Percentiles rank a stretch among this genome's conserved stretches.
Conservation (phyloP, 1,140 invertebrate species). For the Lasioglossum albipes region DNA sequence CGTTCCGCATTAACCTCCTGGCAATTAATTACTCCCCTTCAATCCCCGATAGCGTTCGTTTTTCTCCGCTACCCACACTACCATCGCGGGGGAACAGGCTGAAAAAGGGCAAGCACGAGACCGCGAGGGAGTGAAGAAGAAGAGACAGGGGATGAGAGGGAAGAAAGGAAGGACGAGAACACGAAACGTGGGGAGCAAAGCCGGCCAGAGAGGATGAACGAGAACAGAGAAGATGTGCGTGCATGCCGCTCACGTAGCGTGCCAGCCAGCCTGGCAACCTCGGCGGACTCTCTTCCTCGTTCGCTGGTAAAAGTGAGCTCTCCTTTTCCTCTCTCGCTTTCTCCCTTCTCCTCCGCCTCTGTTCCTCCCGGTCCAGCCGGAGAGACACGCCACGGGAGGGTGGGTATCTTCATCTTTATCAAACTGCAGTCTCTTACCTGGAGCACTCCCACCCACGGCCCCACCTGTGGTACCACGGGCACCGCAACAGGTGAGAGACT, state of each 20-base stretch:
- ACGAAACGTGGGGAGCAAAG: conserved; percentile 33
- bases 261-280: conserved; percentile 67
- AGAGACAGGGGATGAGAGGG: not conserved
- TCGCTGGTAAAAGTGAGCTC: conserved; percentile 48
- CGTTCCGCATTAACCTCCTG: conserved; percentile 40
- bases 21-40: conserved; percentile 46
- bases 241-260: conserved; percentile 77
- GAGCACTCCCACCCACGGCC: conserved; percentile 75
- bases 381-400: conserved; percentile 37
- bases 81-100: not conserved
- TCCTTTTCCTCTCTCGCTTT: conserved; percentile 28
- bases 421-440: conserved; percentile 70
- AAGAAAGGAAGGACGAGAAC: conserved; percentile 45
- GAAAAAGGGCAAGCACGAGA: not conserved
- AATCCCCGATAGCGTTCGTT: conserved; percentile 8
- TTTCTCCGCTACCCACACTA: not conserved
- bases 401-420: conserved; percentile 76
- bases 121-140: conserved; percentile 23
- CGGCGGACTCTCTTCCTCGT: conserved; percentile 42
- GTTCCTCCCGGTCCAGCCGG: not conserved
- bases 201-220: conserved; percentile 10
- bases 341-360: conserved; percentile 12
- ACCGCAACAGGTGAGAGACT: conserved; percentile 69
- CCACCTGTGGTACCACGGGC: conserved; percentile 70
- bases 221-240: conserved; percentile 71